Evolutionary conservation across 2,888 invertebrate species (phyloP).

Genomic region (Hymenopus coronatus): DNA sequence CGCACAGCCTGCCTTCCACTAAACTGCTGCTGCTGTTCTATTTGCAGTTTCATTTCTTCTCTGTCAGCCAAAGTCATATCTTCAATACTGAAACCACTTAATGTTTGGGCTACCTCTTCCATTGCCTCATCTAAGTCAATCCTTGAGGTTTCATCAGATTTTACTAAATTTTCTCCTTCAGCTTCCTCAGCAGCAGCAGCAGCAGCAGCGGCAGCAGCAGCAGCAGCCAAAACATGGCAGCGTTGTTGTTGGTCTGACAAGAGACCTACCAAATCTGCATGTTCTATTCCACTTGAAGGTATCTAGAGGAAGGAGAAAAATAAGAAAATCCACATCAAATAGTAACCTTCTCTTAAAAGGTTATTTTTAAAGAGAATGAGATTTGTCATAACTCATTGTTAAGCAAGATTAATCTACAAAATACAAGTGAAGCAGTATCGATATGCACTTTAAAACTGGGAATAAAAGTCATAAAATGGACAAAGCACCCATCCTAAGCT

Average conservation of each 20-base stretch:
- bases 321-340: no score
- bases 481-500: no score
- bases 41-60: slow-evolving; percentile 44
- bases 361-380: no score
- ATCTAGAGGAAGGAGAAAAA: background rate
- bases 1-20: slow-evolving; percentile 28
- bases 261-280: slow-evolving; percentile 33
- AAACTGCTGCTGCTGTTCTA: slow-evolving; percentile 36
- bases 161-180: slow-evolving; percentile 26
- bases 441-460: no score
- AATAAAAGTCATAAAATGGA: no score
- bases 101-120: slow-evolving; percentile 47
- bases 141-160: slow-evolving; percentile 23
- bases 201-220: slow-evolving; percentile 36
- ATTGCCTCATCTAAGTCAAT: slow-evolving; percentile 41
- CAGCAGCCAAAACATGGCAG: slow-evolving; percentile 35
- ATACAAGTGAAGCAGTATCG: no score
- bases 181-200: slow-evolving; percentile 40
- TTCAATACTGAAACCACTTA: slow-evolving; percentile 36
- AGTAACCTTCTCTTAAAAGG: no score
- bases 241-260: slow-evolving; percentile 36
- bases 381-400: no score
- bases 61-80: slow-evolving; percentile 35
- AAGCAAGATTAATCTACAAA: no score
- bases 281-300: slow-evolving; percentile 1